Percentiles rank a stretch among this genome's conserved stretches.
These are phyloP conservation scores for Discoglossus pictus DNA, from an alignment of 2,797 vertebrate genomes.

Conservation along the genomic window DNA sequence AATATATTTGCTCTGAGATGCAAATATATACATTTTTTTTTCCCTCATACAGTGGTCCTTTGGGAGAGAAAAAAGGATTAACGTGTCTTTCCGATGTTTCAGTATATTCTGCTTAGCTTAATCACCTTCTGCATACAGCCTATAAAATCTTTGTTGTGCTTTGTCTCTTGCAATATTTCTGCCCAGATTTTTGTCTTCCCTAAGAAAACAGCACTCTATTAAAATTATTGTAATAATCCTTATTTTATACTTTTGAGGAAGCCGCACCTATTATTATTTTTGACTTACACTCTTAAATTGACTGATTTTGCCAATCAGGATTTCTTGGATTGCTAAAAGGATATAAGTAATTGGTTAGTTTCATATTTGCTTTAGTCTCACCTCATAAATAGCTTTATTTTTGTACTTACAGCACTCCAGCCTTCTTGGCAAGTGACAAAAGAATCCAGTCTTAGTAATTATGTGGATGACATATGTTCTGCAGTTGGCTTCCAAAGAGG, in stretches of 20 bases:
- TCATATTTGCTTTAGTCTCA: conserved; percentile 8
- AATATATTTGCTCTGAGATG: no score
- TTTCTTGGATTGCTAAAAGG: neutral
- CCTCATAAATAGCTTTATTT: conserved; percentile 38
- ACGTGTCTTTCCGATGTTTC: no score
- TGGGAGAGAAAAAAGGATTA: no score
- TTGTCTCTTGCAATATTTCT: no score
- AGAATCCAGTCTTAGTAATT: neutral
- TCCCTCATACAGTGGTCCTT: no score
- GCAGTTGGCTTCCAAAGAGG: conserved; percentile 1
- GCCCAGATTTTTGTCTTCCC: no score
- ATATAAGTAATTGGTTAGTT: neutral
- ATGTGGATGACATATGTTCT: neutral
- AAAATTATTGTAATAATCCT: neutral
- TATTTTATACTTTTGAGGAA: neutral
- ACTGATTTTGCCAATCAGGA: neutral
- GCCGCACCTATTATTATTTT: neutral
- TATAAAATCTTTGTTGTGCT: no score
- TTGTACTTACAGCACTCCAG: conserved; percentile 25
- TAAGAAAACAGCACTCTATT: no score
- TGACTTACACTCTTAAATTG: neutral
- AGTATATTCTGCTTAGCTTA: no score
- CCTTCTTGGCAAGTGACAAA: conserved; percentile 21
- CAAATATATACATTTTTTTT: no score
- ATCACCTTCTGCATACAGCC: no score